These are phyloP conservation scores for Tribolium madens DNA, from an alignment of 1,140 invertebrate genomes.

Conservation along the genomic window DNA sequence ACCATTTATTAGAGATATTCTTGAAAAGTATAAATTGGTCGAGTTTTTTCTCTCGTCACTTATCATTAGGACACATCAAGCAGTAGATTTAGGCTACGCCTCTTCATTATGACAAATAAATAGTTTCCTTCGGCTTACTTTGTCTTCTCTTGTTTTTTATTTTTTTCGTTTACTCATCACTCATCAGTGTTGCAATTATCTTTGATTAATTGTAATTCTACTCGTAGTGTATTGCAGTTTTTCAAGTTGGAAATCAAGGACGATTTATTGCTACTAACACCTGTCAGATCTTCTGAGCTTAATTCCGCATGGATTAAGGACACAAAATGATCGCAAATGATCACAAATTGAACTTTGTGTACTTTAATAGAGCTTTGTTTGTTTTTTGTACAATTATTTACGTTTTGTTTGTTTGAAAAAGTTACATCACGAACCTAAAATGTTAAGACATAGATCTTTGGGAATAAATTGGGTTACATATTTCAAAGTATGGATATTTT, in stretches of 20 bases:
- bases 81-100: not conserved
- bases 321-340: not conserved
- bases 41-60: not conserved
- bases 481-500: too few species aligned
- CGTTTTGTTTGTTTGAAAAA: too few species aligned
- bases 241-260: not conserved
- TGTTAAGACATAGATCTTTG: too few species aligned
- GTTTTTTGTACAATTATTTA: too few species aligned
- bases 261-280: not conserved
- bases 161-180: not conserved
- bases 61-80: not conserved
- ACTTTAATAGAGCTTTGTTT: too few species aligned
- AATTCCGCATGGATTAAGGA: not conserved
- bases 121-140: not conserved
- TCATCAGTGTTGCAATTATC: not conserved
- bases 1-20: too few species aligned
- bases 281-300: not conserved
- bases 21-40: not conserved
- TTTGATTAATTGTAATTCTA: not conserved
- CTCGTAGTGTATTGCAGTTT: not conserved
- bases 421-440: too few species aligned
- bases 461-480: too few species aligned
- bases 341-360: not conserved
- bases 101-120: not conserved
- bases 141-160: not conserved